Base-by-base conservation (phyloP, 2,797 vertebrate genomes). In the Chrysolophus pictus region DNA sequence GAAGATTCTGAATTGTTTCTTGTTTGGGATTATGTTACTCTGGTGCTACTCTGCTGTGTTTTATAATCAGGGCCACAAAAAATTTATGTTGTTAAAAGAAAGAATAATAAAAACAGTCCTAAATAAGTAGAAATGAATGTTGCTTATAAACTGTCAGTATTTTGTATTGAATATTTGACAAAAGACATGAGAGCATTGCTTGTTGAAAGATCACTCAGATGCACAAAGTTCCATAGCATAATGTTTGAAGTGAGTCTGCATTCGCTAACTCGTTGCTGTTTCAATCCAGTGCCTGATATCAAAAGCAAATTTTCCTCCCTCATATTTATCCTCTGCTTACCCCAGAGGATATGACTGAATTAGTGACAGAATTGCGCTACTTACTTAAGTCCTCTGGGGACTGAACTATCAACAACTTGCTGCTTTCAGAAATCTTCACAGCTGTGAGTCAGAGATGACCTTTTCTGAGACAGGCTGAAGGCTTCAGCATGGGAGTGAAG, bases 361-460 rank as follows among this genome's bases (percentile, higher is more conserved):
- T 84, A 93, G 78, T 79, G 69, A 80, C 60, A 94, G 67, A 87
- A 93, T 91, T 91, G 73, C 0, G 1, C 49, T 71, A 26, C 68
- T 96, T 94, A 37, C 46, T 75, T 70, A 15, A 62, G 81, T 69
- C 81, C 81, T 89, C 70, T 77, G 64, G 89, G 91, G 62, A 75
- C 24, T 56, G 65, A 96, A 62, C 76, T 91, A 70, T 85, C 90
- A 94, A 74, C 60, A 96, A 4, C 69, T 62, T 42, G 3, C n/a
- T 77, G 85, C 70, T 82, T 65, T 90, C 70, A 81, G 73, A 85
- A 90, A 90, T 87, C 75, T 88, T 87, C 78, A 47, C 67, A 89
- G 75, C 78, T 93, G 42, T 94, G 94, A 97, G 94, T 96, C 90
- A 94, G 63, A 84, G 46, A 80, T 94, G 93, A 94, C 90, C 91